A percentile compares a stretch with the other conserved stretches of the same genome.
phyloP scores from a whole-genome alignment of 2,113 vertebrate genomes.

The Hystrix brachyura region DNA sequence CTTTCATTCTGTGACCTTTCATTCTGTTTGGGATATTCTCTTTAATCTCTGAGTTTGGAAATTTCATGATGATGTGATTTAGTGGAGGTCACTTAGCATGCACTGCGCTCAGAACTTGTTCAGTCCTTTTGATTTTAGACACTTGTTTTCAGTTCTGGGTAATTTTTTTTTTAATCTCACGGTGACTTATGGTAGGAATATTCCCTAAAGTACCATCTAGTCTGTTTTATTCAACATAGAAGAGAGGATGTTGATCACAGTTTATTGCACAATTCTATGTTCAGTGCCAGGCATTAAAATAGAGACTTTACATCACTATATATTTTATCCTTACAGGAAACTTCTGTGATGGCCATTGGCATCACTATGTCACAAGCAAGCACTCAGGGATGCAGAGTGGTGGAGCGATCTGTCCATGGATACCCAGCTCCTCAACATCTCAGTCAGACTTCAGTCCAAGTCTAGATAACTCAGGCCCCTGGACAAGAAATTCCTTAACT shows the following conservation, averaged over 20 bases:
- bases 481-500: background rate
- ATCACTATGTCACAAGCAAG: background rate
- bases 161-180: background rate
- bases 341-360: background rate
- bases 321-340: constrained; percentile 16
- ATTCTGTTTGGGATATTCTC: background rate
- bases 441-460: constrained; percentile 13
- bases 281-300: background rate
- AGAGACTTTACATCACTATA: background rate
- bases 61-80: background rate
- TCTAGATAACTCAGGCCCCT: background rate
- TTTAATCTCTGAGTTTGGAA: constrained; percentile 11
- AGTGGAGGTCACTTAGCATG: background rate
- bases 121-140: background rate
- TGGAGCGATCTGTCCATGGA: background rate
- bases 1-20: background rate
- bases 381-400: background rate
- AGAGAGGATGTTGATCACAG: background rate
- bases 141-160: background rate
- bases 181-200: background rate
- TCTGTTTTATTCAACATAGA: background rate
- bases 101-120: background rate
- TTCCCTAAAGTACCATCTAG: background rate
- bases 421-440: background rate
- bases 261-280: constrained; percentile 31